A percentile compares a stretch with the other conserved stretches of the same genome.
Evolutionary conservation across 2,888 invertebrate species (phyloP).

Genomic region (Drosophila subquinaria): DNA sequence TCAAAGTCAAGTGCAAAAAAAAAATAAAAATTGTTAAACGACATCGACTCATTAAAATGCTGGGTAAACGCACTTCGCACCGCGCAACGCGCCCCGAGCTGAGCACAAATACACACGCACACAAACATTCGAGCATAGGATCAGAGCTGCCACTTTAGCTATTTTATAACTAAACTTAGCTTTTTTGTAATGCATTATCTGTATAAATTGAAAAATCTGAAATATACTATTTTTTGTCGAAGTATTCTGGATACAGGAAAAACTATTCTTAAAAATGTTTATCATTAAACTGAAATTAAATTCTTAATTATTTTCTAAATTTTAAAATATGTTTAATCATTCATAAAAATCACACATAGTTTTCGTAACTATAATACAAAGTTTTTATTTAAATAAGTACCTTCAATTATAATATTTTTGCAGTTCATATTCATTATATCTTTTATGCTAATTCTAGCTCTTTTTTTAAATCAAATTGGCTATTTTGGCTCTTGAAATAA

Average conservation of each 20-base stretch:
- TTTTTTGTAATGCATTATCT: not conserved
- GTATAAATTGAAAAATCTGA: no score
- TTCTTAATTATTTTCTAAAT: no score
- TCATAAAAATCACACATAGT: no score
- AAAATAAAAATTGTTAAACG: conserved; percentile 46
- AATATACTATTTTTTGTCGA: no score
- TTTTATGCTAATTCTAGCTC: not conserved
- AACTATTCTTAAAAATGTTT: no score
- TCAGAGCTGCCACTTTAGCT: not conserved
- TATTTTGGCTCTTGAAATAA: not conserved
- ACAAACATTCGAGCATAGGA: not conserved
- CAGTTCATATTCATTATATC: not conserved
- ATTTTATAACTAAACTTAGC: not conserved
- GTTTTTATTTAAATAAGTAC: no score
- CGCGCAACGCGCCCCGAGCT: conserved; percentile 41
- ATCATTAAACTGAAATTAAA: no score
- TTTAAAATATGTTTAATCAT: no score
- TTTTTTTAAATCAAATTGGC: not conserved
- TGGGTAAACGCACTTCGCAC: conserved; percentile 49
- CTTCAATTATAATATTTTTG: no score
- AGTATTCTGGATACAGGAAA: no score
- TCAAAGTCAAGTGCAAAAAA: conserved; percentile 70
- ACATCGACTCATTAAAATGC: conserved; percentile 72
- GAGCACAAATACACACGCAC: conserved; percentile 43
- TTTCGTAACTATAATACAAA: no score